phyloP scores from a whole-genome alignment of 2,797 vertebrate genomes.

The Garrulus glandarius region DNA sequence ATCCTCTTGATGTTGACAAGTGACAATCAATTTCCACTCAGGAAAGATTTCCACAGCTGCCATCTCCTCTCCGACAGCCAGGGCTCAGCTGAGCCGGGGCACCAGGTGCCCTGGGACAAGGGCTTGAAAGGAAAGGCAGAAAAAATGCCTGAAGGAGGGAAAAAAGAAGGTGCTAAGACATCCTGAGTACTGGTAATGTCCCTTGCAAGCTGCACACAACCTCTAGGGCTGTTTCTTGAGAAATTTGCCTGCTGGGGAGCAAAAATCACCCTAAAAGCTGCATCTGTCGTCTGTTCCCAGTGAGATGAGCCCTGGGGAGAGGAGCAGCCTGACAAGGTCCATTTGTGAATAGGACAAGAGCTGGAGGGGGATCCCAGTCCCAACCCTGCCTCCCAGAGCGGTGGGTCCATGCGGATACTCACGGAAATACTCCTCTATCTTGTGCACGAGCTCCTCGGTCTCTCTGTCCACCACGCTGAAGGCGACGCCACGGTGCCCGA shows the following conservation, averaged over 20 bases:
- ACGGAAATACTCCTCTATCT: slow-evolving; percentile 77
- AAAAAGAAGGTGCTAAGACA: neutral
- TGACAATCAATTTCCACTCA: neutral
- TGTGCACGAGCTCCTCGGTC: slow-evolving; percentile 23
- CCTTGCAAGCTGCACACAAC: neutral
- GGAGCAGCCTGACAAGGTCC: neutral
- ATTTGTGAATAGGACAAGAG: accelerated
- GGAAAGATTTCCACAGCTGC: neutral
- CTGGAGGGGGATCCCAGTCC: neutral
- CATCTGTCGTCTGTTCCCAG: accelerated
- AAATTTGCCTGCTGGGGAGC: neutral
- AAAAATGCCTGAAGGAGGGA: neutral
- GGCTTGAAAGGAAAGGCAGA: neutral
- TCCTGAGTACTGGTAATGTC: accelerated
- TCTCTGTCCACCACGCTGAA: slow-evolving; percentile 74
- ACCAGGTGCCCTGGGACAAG: neutral
- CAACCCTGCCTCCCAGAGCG: accelerated
- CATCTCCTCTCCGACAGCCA: neutral
- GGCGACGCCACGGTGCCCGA: slow-evolving; percentile 77
- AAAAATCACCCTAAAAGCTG: neutral
- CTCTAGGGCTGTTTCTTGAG: neutral
- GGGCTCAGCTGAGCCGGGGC: neutral
- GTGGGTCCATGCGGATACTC: accelerated
- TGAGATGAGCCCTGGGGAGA: accelerated
- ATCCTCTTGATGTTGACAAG: neutral